Base-by-base conservation (phyloP, 2,797 vertebrate genomes). In the Neosilurus mollespiculum region DNA sequence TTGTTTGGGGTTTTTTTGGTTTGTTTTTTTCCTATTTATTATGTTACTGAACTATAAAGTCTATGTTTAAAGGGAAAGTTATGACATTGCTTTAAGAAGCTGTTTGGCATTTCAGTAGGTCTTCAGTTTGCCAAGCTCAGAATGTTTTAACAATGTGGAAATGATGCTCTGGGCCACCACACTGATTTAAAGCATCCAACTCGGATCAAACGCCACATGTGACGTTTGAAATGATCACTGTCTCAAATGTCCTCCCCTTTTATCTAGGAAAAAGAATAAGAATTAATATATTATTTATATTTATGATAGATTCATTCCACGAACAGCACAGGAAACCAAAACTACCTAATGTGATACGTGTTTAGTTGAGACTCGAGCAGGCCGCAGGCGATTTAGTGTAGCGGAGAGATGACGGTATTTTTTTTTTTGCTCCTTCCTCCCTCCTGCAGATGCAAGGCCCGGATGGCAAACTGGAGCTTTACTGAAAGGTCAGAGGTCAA, bases 61-160 rank as follows among this genome's bases (percentile, higher is more conserved):
- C 95, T 96, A 93, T 94, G 92, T 96, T 95, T 96, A 97, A 98
- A 98, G 96, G 97, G 97, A 96, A 98, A 89, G 92, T 92, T 89
- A 93, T 93, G 93, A 93, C 93, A 91, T 93, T 92, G 94, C 93
- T 94, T 94, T 94, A 92, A 95, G 93, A 95, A 94, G 90, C 94
- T 92, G 93, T 94, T 90, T 49, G 83, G 93, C 89, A 92, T 93
- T 95, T 97, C 95, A 95, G 96, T 96, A 92, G 90, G 96, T 90
- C 93, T 94, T 92, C 88, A 93, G 94, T 95, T 94, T 96, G 96
- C 95, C 95, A 92, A 94, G 92, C 92, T 95, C 94, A 87, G 61
- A 75, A 84, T 87, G 83, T 8, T 88, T 90, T 59, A 71, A 67
- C 65, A 89, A 88, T 81, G 85, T 30, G 61, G 77, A 30, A 78